Percentiles rank a stretch among this genome's conserved stretches.
These are phyloP conservation scores for Pycnonotus jocosus DNA, from an alignment of 2,113 vertebrate species.

Conservation along the genomic window DNA sequence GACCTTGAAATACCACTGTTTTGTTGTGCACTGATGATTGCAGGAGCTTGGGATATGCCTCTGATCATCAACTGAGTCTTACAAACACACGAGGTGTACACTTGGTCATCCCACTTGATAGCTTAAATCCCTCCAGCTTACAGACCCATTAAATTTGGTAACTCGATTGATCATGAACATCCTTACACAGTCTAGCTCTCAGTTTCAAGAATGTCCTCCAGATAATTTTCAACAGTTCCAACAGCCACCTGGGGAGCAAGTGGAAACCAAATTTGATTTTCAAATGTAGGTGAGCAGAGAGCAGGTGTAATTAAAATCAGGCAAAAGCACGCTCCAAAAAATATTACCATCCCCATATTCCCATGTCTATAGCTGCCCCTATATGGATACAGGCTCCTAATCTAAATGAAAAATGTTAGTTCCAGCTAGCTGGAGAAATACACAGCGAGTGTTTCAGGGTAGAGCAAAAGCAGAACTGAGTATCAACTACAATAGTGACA, in stretches of 20 bases:
- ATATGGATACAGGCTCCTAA: neutral
- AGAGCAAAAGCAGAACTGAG: neutral
- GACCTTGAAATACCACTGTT: neutral
- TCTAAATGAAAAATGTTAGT: neutral
- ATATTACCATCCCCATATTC: neutral
- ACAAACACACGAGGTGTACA: neutral
- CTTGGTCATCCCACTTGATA: neutral
- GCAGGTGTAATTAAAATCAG: neutral
- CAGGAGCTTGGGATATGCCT: neutral
- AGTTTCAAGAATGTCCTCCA: neutral
- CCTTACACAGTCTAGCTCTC: neutral
- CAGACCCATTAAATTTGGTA: neutral
- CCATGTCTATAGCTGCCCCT: neutral
- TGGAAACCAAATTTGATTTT: neutral
- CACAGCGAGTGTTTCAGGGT: neutral
- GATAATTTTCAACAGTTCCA: neutral
- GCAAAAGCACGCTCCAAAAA: neutral
- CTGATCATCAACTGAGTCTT: neutral
- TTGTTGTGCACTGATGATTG: neutral
- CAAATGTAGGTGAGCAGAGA: neutral
- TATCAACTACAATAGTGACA: neutral
- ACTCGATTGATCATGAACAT: neutral
- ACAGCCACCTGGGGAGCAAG: neutral
- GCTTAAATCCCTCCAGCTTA: neutral
- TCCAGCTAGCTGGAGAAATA: neutral